A percentile compares a stretch with the other conserved stretches of the same genome.
phyloP scores from a whole-genome alignment of 2,797 vertebrate genomes.

The Leucoraja ocellata region DNA sequence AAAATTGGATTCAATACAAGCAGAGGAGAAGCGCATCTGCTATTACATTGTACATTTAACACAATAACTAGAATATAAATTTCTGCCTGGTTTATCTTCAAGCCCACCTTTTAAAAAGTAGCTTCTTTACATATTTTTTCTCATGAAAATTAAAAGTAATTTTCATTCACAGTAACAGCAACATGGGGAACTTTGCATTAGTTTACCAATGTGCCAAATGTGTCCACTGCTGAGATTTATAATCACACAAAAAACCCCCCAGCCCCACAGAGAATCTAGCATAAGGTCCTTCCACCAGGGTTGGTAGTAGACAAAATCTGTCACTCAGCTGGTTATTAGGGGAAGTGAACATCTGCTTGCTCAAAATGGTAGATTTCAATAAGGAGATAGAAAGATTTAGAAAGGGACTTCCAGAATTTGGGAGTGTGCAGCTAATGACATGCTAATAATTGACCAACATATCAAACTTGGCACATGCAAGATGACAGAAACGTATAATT shows the following conservation, averaged over 20 bases:
- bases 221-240: background rate
- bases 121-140: background rate
- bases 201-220: background rate
- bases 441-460: background rate
- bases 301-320: background rate
- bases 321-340: background rate
- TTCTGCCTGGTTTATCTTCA: background rate
- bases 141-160: background rate
- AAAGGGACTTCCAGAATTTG: background rate
- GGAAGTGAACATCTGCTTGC: background rate
- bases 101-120: background rate
- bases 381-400: background rate
- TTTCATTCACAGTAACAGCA: background rate
- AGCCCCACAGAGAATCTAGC: background rate
- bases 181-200: background rate
- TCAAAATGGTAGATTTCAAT: background rate
- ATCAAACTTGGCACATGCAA: background rate
- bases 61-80: too few relatives aligned
- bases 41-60: too few relatives aligned
- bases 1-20: too few relatives aligned
- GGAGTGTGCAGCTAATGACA: background rate
- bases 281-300: background rate
- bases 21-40: too few relatives aligned
- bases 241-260: background rate
- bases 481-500: background rate